Evolutionary conservation across 2,888 invertebrate genomes (phyloP), one percentile per base, ranked within the genome.

Genomic region (Oscheius sp.): DNA sequence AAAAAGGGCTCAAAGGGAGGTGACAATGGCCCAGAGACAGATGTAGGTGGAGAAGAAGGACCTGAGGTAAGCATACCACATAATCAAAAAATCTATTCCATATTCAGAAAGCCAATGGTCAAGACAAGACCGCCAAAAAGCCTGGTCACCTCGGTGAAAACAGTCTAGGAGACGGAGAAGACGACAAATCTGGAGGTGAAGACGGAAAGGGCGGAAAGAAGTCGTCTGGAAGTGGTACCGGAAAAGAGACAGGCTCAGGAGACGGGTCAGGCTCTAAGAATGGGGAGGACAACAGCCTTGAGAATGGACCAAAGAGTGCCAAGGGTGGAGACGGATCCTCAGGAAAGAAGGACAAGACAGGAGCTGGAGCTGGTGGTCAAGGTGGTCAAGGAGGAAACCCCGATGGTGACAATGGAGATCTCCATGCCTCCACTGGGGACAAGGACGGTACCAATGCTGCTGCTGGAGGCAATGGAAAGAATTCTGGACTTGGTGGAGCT

Each of bases 401-500:
- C 7, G 42, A 42, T 42, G 42, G 42, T 5, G 7, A 42, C 7
- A 7, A 42, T 42, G 42, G 42, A 42, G 47, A 37, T 50, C 21
- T 53, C 21, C 9, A 62, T 42, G 42, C 42, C 42, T 42, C 42
- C 7, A 42, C 42, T 42, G 42, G 42, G 7, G 42, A 60, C 37
- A 58, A 68, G 21, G 62, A 63, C 37, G 73, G 63, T 3, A 29
- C 32, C 2, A 10, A 50, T 47, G 60, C 32, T 37, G 55, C 42
- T n/a, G 9, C n/a, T 9, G 57, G 29, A 73, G 21, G n/a, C 65
- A 51, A 48, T 32, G 47, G 76, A 72, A 53, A 80, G 68, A 9
- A 80, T 42, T 7, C 42, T 42, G 42, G 42, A 83, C 48, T 83
- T 76, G 33, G 82, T 4, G 37, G 55, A 51, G 35, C 57, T 80